Evolutionary conservation across 2,888 invertebrate genomes (phyloP).

Genomic region (Coleophora deauratella): DNA sequence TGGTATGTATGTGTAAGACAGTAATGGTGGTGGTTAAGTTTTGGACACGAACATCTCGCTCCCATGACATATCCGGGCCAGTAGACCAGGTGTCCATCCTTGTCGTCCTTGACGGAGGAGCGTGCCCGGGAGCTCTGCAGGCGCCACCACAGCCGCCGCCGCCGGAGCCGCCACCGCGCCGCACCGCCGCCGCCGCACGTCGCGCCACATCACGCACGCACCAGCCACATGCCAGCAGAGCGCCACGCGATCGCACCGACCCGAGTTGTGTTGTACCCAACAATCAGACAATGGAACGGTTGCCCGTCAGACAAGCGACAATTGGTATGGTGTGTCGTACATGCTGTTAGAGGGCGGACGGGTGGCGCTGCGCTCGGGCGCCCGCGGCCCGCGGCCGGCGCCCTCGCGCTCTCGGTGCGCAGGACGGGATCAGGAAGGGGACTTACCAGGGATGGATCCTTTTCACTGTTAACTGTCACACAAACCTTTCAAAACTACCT

Average conservation of each 20-base stretch:
- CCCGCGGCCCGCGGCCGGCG: constrained; percentile 29
- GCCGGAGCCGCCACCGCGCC: constrained; percentile 25
- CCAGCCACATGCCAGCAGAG: constrained; percentile 33
- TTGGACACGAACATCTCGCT: constrained; percentile 99
- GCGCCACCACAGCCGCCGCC: constrained; percentile 28
- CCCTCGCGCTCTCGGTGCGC: constrained; percentile 24
- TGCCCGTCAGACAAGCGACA: constrained; percentile 76
- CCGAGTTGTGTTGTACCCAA: constrained; percentile 76
- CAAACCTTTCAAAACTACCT: constrained; percentile 32
- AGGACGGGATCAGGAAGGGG: constrained; percentile 23
- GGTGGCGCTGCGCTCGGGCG: constrained; percentile 44
- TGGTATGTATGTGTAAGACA: constrained; percentile 12
- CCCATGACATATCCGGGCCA: constrained; percentile 98
- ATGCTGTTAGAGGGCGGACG: constrained; percentile 69
- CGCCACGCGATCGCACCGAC: constrained; percentile 73
- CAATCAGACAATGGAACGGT: constrained; percentile 76
- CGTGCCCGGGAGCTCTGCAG: constrained; percentile 86
- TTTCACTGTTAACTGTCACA: constrained; percentile 26
- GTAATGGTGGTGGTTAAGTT: constrained; percentile 40
- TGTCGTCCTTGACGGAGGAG: constrained; percentile 98
- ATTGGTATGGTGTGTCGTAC: constrained; percentile 71
- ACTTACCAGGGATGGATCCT: constrained; percentile 21
- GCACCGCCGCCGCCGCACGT: constrained; percentile 23
- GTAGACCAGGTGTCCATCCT: constrained; percentile 99
- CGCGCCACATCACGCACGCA: constrained; percentile 26